Base-by-base conservation (phyloP, 2,888 invertebrate genomes). In the Notocelia uddmanniana region DNA sequence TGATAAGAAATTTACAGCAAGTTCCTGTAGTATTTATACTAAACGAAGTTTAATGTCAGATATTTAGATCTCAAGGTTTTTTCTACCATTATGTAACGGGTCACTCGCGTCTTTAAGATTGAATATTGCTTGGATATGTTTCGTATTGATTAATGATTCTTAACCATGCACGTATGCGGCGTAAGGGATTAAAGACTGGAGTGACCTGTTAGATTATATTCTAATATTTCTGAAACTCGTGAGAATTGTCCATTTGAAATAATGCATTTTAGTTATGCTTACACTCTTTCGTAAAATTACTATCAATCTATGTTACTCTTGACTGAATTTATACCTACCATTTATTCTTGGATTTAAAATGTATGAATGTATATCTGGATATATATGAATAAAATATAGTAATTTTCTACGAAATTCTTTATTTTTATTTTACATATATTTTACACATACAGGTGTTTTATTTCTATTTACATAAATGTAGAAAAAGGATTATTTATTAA, bases 381-480 rank as follows among this genome's bases (percentile, higher is more conserved):
- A 34, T 68, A 55, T 72, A 57, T 68, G 74, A 78, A 78, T 78
- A 23, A 85, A 88, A 87, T 81, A 82, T 85, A 84, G 85, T 75
- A 75, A 80, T 79, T 85, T 87, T 88, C 91, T 92, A 92, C 86
- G 88, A 92, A 92, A 91, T 85, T 89, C 80, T 91, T 93, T 93
- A 91, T 91, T 93, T 80, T 91, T 85, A 89, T 89, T 91, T 88
- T 90, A 91, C 91, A 90, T 85, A 84, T 87, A 88, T 84, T 88
- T 86, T 90, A 91, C 89, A 92, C 86, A 87, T 85, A 88, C 83
- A 74, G 71, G 77, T 76, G 76, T 77, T 77, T 81, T 83, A 84
- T 80, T 80, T 80, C 79, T 90, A 89, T 87, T 83, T 91, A 91
- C 89, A 78, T 81, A 90, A 80, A 83, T 76, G 76, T 84, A 86